phyloP scores from a whole-genome alignment of 2,888 invertebrate genomes.

The Melitaea athalia region DNA sequence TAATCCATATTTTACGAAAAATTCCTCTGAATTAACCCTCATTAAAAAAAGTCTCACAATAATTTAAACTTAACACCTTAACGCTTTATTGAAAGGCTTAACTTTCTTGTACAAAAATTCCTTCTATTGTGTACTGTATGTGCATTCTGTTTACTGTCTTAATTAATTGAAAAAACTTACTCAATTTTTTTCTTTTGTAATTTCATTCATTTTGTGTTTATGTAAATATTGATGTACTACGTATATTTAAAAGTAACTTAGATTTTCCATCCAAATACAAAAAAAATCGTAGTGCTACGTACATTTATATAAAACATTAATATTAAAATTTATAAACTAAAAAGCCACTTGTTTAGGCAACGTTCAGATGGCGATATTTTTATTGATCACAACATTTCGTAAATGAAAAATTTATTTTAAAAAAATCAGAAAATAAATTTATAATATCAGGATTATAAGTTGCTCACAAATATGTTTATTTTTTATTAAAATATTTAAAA shows the following conservation, averaged over 20 bases:
- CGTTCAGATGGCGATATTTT: neutral
- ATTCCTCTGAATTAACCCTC: too few relatives aligned
- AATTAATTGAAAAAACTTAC: neutral
- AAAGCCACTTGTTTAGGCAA: neutral
- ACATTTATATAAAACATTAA: slow-evolving; percentile 19
- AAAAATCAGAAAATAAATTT: too few relatives aligned
- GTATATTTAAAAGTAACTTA: slow-evolving; percentile 13
- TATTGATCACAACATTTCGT: neutral
- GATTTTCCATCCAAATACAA: slow-evolving; percentile 27
- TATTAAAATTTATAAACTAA: neutral
- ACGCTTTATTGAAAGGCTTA: neutral
- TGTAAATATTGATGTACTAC: slow-evolving; percentile 12
- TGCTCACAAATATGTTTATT: neutral
- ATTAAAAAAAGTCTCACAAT: too few relatives aligned
- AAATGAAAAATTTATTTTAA: neutral
- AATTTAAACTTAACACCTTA: too few relatives aligned
- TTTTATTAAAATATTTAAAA: too few relatives aligned
- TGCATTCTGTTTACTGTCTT: slow-evolving; percentile 3
- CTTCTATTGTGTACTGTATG: neutral
- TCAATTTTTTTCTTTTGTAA: slow-evolving; percentile 15
- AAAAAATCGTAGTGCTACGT: slow-evolving; percentile 4
- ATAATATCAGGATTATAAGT: neutral
- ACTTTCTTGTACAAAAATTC: slow-evolving; percentile 22
- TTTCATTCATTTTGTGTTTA: neutral
- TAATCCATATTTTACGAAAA: neutral